These are phyloP conservation scores for Crematogaster levior DNA, from an alignment of 2,888 invertebrate species.

Conservation along the genomic window DNA sequence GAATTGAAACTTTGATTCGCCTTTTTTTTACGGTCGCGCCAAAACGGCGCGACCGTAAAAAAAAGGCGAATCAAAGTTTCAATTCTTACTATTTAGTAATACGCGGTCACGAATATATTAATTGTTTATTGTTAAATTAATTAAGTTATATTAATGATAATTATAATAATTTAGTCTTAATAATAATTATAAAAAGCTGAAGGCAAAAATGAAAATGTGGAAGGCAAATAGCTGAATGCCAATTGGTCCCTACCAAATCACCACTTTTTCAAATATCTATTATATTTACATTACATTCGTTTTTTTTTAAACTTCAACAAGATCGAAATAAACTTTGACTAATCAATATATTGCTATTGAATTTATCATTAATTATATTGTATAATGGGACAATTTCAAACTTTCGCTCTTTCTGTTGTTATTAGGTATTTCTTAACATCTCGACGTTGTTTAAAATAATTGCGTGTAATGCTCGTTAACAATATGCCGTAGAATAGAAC, in stretches of 20 bases:
- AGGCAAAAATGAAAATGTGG: neutral
- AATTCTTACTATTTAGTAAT: too few relatives aligned
- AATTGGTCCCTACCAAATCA: neutral
- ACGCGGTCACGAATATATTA: too few relatives aligned
- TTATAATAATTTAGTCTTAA: too few relatives aligned
- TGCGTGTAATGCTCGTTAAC: neutral
- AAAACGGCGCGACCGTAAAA: too few relatives aligned
- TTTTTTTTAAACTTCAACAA: neutral
- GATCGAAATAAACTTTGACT: neutral
- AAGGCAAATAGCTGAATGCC: neutral
- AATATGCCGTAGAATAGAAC: neutral
- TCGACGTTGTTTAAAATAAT: constrained; percentile 6
- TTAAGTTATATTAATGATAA: too few relatives aligned
- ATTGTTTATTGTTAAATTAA: too few relatives aligned
- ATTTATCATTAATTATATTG: neutral
- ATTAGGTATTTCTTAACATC: neutral
- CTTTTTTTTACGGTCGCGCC: too few relatives aligned
- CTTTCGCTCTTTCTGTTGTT: neutral
- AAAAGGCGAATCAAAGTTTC: too few relatives aligned
- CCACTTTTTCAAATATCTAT: neutral
- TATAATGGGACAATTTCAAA: neutral
- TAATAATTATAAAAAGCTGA: neutral
- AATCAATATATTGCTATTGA: neutral
- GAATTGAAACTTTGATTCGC: too few relatives aligned
- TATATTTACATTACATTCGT: neutral